Percentiles rank a stretch among this genome's conserved stretches.
phyloP scores from a whole-genome alignment of 2,888 invertebrate genomes.

The Coelopa pilipes region DNA sequence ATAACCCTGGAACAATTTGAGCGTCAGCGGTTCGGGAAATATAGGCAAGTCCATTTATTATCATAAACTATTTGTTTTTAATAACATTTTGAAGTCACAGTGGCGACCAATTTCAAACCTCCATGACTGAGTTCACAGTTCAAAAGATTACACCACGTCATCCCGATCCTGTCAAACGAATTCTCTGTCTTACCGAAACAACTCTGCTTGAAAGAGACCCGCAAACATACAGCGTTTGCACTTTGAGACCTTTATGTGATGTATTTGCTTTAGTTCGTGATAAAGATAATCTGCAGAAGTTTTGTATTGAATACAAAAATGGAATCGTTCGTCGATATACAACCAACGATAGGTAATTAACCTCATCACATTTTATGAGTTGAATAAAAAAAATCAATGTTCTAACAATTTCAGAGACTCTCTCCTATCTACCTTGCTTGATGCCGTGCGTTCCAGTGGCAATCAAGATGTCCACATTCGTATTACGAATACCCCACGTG shows the following conservation, averaged over 20 bases:
- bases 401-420: slow-evolving; percentile 77
- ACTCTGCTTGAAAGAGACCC: slow-evolving; percentile 97
- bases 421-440: slow-evolving; percentile 91
- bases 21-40: slow-evolving; percentile 90
- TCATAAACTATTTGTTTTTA: background rate
- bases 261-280: slow-evolving; percentile 93
- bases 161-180: slow-evolving; percentile 85
- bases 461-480: slow-evolving; percentile 96
- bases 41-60: slow-evolving; percentile 72
- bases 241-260: slow-evolving; percentile 82
- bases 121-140: slow-evolving; percentile 95
- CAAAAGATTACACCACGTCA: slow-evolving; percentile 90
- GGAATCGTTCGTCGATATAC: slow-evolving; percentile 89
- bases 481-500: slow-evolving; percentile 84
- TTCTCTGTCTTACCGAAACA: slow-evolving; percentile 93
- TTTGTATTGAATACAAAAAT: slow-evolving; percentile 93
- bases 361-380: background rate
- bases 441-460: slow-evolving; percentile 96
- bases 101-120: slow-evolving; percentile 94
- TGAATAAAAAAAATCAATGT: background rate
- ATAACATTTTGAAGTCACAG: slow-evolving; percentile 68
- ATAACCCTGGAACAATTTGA: slow-evolving; percentile 89
- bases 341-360: slow-evolving; percentile 84
- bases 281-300: slow-evolving; percentile 90
- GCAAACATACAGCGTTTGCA: slow-evolving; percentile 93